Conservation (phyloP, 2,113 vertebrate genomes). For the Capra hircus region DNA sequence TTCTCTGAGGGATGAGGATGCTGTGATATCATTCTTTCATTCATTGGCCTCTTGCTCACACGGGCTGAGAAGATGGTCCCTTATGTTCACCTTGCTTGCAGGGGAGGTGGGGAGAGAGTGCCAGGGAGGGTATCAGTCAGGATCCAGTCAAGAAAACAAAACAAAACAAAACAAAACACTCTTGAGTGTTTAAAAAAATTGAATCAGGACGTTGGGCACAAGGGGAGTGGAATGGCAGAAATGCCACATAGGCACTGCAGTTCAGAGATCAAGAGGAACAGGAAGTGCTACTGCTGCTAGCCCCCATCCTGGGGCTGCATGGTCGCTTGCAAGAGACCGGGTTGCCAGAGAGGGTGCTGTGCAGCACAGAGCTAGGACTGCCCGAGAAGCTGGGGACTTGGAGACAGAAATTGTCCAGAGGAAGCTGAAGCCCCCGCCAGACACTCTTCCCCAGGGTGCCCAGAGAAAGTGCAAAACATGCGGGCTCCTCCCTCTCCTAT, state of each 20-base stretch:
- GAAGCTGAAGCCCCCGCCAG: neutral
- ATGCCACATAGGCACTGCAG: neutral
- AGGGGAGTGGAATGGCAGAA: neutral
- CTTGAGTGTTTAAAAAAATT: neutral
- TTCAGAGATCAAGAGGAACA: neutral
- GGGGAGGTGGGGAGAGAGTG: neutral
- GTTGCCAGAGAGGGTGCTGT: accelerated
- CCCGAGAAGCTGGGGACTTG: neutral
- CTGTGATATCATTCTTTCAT: neutral
- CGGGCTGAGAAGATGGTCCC: neutral
- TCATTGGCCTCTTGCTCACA: neutral
- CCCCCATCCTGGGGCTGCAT: neutral
- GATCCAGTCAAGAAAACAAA: neutral
- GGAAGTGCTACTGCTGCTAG: accelerated
- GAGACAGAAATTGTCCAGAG: neutral
- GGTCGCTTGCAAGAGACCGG: neutral
- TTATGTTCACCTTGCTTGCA: neutral
- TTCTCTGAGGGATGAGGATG: neutral
- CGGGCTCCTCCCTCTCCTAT: neutral
- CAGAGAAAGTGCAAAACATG: too few species aligned
- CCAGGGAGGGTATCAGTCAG: neutral
- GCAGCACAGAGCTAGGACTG: neutral
- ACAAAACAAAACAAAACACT: neutral
- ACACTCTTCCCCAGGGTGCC: too few species aligned
- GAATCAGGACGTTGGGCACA: neutral